Percentiles rank a stretch among this genome's conserved stretches.
phyloP scores from a whole-genome alignment of 2,888 invertebrate species.

The Zaprionus obscuricornis region DNA sequence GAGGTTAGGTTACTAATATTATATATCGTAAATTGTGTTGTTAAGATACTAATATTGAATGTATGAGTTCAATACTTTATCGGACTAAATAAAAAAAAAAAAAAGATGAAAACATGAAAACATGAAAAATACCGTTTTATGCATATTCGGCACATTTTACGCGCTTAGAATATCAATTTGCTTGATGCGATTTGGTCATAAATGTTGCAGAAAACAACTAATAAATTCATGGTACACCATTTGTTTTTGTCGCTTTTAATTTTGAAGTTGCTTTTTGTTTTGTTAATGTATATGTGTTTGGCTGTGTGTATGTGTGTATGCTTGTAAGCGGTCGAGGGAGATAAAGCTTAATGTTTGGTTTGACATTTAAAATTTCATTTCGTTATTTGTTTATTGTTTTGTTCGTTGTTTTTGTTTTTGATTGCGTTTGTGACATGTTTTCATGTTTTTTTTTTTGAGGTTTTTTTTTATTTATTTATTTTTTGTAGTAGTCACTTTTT shows the following conservation, averaged over 20 bases:
- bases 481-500: constrained; percentile 1
- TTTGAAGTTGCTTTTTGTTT: background rate
- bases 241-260: background rate
- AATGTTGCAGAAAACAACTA: constrained; percentile 38
- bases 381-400: constrained; percentile 35
- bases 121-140: constrained; percentile 32
- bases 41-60: too few relatives aligned
- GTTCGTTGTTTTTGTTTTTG: constrained; percentile 15
- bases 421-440: constrained; percentile 67
- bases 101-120: constrained; percentile 4
- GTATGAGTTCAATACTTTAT: too few relatives aligned
- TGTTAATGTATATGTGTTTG: constrained; percentile 1
- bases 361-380: constrained; percentile 44
- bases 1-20: too few relatives aligned
- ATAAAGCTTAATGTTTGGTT: constrained; percentile 28
- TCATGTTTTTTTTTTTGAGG: constrained; percentile 11
- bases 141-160: constrained; percentile 60
- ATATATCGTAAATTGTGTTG: too few relatives aligned
- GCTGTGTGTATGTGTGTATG: background rate
- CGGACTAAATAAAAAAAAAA: background rate
- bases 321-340: background rate
- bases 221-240: constrained; percentile 61
- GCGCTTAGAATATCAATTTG: constrained; percentile 74
- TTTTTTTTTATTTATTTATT: constrained; percentile 16
- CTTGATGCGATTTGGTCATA: constrained; percentile 69